Evolutionary conservation across 2,113 vertebrate genomes (phyloP).

Genomic region (Ia io): DNA sequence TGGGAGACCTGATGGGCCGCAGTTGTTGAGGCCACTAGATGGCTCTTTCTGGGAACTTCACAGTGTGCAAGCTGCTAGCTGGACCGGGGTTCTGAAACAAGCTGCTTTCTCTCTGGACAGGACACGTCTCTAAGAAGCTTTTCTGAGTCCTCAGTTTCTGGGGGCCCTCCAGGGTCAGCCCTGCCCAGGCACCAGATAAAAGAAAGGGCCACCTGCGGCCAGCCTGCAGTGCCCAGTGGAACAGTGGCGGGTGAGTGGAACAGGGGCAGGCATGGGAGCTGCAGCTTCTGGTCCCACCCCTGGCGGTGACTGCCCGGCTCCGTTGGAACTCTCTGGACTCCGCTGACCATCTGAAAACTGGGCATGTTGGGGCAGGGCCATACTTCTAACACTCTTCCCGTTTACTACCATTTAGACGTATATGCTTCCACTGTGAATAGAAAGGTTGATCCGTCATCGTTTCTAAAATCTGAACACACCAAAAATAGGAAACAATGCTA

Average conservation of each 20-base stretch:
- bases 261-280: not conserved
- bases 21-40: not conserved
- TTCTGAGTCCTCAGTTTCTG: not conserved
- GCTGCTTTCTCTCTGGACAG: not conserved
- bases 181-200: too few relatives aligned
- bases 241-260: fast-evolving
- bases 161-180: not conserved
- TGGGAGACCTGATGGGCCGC: not conserved
- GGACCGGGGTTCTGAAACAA: not conserved
- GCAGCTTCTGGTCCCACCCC: fast-evolving
- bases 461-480: not conserved
- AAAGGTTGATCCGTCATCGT: fast-evolving
- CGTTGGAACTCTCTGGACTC: fast-evolving
- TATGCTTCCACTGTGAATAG: not conserved
- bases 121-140: fast-evolving
- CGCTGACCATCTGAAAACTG: not conserved
- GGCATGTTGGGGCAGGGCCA: fast-evolving
- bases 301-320: too few relatives aligned
- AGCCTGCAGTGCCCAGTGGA: fast-evolving
- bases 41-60: not conserved
- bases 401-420: not conserved
- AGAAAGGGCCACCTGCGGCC: not conserved
- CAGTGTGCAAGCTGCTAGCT: not conserved
- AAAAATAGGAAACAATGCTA: not conserved
- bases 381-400: not conserved